Conservation (phyloP, 2,113 vertebrate genomes). For the Dromaius novaehollandiae region DNA sequence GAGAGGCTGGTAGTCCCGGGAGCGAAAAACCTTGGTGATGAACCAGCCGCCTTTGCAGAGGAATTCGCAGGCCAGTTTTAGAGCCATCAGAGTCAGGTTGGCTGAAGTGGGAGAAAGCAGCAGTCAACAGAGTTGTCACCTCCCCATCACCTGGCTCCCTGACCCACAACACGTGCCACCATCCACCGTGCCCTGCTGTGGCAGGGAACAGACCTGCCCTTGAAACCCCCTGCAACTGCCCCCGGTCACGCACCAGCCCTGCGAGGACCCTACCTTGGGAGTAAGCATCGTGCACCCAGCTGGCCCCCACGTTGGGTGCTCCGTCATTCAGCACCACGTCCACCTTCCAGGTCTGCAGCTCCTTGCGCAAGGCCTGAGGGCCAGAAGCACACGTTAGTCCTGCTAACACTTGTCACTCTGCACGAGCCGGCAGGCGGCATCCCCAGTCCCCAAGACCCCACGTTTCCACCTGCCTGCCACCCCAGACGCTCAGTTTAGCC, state of each 20-base stretch:
- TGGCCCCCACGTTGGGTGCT: constrained; percentile 93
- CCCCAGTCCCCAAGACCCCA: neutral
- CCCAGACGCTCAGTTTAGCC: neutral
- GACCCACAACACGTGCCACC: rapidly evolving
- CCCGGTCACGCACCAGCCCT: rapidly evolving
- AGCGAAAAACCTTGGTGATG: constrained; percentile 96
- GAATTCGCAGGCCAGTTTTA: constrained; percentile 93
- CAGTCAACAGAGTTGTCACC: rapidly evolving
- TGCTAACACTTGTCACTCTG: rapidly evolving
- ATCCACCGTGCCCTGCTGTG: too few relatives aligned
- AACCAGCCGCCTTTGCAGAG: constrained; percentile 92
- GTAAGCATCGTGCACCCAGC: constrained; percentile 95
- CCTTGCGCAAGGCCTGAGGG: constrained; percentile 87
- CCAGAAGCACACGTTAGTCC: rapidly evolving
- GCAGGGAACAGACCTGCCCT: too few relatives aligned
- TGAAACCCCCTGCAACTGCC: rapidly evolving
- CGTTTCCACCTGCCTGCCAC: rapidly evolving
- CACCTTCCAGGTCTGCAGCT: constrained; percentile 96
- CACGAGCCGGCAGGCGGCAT: rapidly evolving
- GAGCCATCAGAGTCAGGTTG: constrained; percentile 91
- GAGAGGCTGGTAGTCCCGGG: constrained; percentile 94
- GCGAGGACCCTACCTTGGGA: constrained; percentile 82
- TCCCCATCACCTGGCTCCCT: neutral
- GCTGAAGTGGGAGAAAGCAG: constrained; percentile 67
- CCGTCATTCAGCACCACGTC: constrained; percentile 96